phyloP scores from a whole-genome alignment of 1,140 invertebrate genomes.

The Lanistes nyassanus region DNA sequence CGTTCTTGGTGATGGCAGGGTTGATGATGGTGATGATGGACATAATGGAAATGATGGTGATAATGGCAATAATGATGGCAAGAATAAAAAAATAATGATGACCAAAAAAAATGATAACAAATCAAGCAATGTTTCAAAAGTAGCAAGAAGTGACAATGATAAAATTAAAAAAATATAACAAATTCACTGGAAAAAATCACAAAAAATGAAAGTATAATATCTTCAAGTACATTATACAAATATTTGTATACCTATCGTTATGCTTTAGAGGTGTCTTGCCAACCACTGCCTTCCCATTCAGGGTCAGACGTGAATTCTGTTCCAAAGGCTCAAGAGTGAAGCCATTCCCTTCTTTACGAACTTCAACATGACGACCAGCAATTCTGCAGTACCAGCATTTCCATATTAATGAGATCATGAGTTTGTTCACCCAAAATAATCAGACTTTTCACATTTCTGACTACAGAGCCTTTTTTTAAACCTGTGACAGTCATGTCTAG shows the following conservation, averaged over 20 bases:
- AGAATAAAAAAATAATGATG: too few relatives aligned
- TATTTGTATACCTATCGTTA: conserved; percentile 70
- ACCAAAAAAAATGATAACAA: too few relatives aligned
- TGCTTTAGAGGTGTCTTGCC: conserved; percentile 69
- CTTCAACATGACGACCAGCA: conserved; percentile 70
- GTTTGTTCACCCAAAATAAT: neutral
- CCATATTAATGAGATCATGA: neutral
- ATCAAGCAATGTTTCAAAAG: too few relatives aligned
- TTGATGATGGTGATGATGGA: too few relatives aligned
- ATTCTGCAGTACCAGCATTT: conserved; percentile 65
- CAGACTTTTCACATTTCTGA: neutral
- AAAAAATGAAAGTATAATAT: too few relatives aligned
- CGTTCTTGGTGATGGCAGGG: too few relatives aligned
- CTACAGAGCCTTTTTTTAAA: neutral
- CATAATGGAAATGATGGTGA: too few relatives aligned
- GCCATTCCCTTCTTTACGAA: conserved; percentile 63
- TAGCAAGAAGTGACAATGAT: too few relatives aligned
- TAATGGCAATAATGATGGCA: too few relatives aligned
- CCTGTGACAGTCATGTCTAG: neutral
- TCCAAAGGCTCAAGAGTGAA: conserved; percentile 68
- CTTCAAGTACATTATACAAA: too few relatives aligned
- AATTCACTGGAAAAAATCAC: too few relatives aligned
- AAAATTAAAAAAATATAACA: too few relatives aligned
- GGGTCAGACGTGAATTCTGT: conserved; percentile 69
- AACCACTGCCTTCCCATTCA: conserved; percentile 70